phyloP scores from a whole-genome alignment of 2,888 invertebrate genomes.

The Acanthosepion pharaonis region DNA sequence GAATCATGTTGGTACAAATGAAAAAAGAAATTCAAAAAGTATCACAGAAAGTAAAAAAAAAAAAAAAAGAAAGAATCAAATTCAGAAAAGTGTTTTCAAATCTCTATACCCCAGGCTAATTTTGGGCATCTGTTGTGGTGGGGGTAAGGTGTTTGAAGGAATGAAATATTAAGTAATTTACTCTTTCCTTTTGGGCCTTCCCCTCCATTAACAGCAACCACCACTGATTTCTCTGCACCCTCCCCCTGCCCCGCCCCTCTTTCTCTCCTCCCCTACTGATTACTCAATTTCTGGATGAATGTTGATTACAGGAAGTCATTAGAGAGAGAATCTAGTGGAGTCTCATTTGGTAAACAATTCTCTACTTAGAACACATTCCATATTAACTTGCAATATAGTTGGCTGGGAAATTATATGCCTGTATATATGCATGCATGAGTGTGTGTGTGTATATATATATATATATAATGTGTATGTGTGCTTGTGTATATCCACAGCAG shows the following conservation, averaged over 20 bases:
- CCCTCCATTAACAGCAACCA: no score
- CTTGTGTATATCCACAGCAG: neutral
- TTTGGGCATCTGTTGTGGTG: neutral
- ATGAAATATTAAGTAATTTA: neutral
- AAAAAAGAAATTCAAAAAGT: neutral
- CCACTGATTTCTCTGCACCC: neutral
- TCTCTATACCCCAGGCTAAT: neutral
- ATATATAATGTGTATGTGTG: neutral
- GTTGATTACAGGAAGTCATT: conserved; percentile 20
- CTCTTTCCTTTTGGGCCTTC: neutral
- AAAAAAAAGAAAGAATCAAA: neutral
- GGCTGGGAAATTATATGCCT: neutral
- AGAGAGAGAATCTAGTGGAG: neutral
- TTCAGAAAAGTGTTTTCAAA: neutral
- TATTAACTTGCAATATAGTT: neutral
- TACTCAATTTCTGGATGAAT: neutral
- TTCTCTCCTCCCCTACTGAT: neutral
- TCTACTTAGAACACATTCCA: neutral
- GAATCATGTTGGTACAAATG: neutral
- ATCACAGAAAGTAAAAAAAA: neutral
- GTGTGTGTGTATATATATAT: neutral
- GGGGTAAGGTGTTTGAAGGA: neutral
- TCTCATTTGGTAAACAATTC: neutral
- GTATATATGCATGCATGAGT: neutral
- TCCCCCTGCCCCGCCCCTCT: neutral